Base-by-base conservation (phyloP, 2,888 invertebrate species). In the Ypsolopha scabrella region DNA sequence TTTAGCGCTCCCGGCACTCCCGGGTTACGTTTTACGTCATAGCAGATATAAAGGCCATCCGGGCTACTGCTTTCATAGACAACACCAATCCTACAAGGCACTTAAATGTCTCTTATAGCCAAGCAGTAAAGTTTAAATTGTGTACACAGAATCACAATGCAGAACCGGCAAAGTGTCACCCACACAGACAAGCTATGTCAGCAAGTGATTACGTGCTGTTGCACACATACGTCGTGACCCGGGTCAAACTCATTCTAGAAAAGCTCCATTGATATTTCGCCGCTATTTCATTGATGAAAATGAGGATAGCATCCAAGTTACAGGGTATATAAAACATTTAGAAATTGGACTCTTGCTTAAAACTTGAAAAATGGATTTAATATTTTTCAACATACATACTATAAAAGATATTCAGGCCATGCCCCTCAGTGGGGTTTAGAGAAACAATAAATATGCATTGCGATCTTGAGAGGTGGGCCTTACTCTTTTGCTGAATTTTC, bases 261-360 rank as follows among this genome's bases (percentile, higher is more conserved):
- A 38, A 72, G 69, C 70, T 73, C 75, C 82, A 85, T 82, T 85
- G 82, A 82, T 80, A 75, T 80, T 81, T 77, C 66, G 75, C 76
- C 69, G 77, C 72, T 65, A 66, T 70, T 76, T 70, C 82, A 82
- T 83, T 81, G 76, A 82, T 75, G 68, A 68, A 68, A 67, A 38
- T 9, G 46, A 35, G 44, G 39, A 8, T 24, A 43, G 43, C 43
- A 24, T 4, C 24, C 24, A 24, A 24, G 24, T 2, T 24, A 24
- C 2, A 4, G 24, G 24, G 24, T 24, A 24, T 24, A 24, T 2
- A 24, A 24, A 24, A 24, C 24, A 24, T 24, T 3, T 24, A 4
- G 24, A 24, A 24, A 24, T 24, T 3, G 2, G 24, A 24, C 24
- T 3, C 24, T n/a, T n/a, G n/a, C n/a, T n/a, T n/a, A n/a, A n/a